A percentile compares a stretch with the other conserved stretches of the same genome.
Evolutionary conservation across 2,797 vertebrate species (phyloP).

Genomic region (Megaceryle alcyon): DNA sequence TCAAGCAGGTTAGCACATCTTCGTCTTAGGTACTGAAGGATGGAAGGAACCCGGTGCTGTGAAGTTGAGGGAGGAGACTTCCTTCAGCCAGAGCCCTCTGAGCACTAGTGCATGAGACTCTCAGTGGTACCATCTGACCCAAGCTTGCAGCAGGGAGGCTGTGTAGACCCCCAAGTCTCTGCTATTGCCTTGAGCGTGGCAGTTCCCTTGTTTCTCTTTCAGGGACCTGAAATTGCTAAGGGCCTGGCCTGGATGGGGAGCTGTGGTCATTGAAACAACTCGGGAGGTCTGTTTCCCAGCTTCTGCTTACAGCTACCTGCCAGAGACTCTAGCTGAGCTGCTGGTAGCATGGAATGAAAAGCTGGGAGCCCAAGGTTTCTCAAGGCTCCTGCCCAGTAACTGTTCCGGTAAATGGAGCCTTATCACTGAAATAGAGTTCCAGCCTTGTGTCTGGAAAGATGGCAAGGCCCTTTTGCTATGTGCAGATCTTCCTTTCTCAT

Average conservation of each 20-base stretch:
- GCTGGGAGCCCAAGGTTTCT: not conserved
- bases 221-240: not conserved
- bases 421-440: not conserved
- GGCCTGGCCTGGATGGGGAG: not conserved
- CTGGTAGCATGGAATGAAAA: not conserved
- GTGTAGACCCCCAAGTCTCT: not conserved
- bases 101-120: fast-evolving
- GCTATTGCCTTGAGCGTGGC: not conserved
- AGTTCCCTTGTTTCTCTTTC: not conserved
- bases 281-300: not conserved
- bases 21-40: not conserved
- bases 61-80: not conserved
- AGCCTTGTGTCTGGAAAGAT: not conserved
- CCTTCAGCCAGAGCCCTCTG: not conserved
- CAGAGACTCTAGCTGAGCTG: not conserved
- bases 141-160: not conserved
- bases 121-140: not conserved
- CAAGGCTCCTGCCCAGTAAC: not conserved
- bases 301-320: not conserved
- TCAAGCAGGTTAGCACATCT: not conserved
- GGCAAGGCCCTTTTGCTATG: not conserved
- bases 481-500: not conserved
- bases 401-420: not conserved
- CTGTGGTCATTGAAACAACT: not conserved
- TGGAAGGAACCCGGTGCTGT: not conserved